A percentile compares a stretch with the other conserved stretches of the same genome.
Evolutionary conservation across 1,140 invertebrate species (phyloP).

Genomic region (Zaprionus kolodkinae): DNA sequence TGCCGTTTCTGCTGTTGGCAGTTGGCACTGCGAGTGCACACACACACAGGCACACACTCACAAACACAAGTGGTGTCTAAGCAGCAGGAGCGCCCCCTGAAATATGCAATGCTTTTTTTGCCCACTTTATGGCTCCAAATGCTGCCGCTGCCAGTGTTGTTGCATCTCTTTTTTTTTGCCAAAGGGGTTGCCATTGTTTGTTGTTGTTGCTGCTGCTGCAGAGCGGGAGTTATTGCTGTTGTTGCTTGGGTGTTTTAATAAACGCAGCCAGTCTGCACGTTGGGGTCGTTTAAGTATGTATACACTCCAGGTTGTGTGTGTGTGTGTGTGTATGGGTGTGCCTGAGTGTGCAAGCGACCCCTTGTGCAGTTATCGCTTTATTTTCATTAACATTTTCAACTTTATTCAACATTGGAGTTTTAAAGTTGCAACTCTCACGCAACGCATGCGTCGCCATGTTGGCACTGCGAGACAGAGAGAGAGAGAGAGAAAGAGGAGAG

Average conservation of each 20-base stretch:
- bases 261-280: constrained; percentile 48
- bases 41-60: constrained; percentile 30
- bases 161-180: constrained; percentile 30
- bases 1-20: constrained; percentile 29
- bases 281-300: constrained; percentile 12
- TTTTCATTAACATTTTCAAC: constrained; percentile 76
- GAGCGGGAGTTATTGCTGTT: constrained; percentile 9
- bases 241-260: constrained; percentile 70
- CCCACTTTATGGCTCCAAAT: constrained; percentile 76
- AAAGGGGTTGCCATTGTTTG: constrained; percentile 46
- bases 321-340: constrained; percentile 12
- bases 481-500: constrained; percentile 1
- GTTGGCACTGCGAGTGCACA: constrained; percentile 30
- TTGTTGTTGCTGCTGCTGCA: constrained; percentile 42
- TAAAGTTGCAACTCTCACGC: constrained; percentile 43
- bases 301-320: neutral
- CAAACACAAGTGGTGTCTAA: constrained; percentile 34
- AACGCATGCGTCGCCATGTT: constrained; percentile 59
- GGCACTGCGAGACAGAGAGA: neutral
- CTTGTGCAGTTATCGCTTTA: constrained; percentile 47
- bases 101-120: constrained; percentile 73
- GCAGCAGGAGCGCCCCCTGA: constrained; percentile 63
- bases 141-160: constrained; percentile 32
- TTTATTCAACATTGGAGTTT: constrained; percentile 55
- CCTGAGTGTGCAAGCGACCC: constrained; percentile 29